Base-by-base conservation (phyloP, 2,797 vertebrate genomes). In the Hypotaenidia philippensis region DNA sequence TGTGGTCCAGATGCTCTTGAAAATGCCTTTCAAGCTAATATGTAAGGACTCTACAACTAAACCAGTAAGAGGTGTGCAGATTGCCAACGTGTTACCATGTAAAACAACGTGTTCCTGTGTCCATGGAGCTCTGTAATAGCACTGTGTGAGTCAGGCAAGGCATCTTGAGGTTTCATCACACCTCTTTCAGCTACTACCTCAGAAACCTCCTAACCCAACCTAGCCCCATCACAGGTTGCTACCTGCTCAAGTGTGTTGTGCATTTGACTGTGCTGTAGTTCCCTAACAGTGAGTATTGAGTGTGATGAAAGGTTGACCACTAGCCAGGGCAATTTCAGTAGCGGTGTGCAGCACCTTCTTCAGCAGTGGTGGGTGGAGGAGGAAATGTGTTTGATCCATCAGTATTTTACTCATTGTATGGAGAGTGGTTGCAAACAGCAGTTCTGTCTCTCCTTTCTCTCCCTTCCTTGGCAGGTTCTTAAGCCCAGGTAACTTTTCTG, bases 361-460 rank as follows among this genome's bases (percentile, higher is more conserved):
- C 44, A 20, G 74, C 0, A 0, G 21, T 34, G 36, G 23, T 72
- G 27, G 21, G 3, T 32, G 41, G 22, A 23, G 66, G 47, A 44
- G 13, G 23, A 68, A 20, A 27, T 44, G 13, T 45, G 31, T 52
- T 31, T 5, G 13, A 9, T n/a, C 21, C 16, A 6, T 52, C 10
- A 10, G 14, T 36, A 0, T 0, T 45, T 31, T 32, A 10, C 4
- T 2, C 5, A 0, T 25, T 16, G 12, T 56, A 0, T 68, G 36
- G 36, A 70, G 41, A 49, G 53, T 29, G 18, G n/a, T 49, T 74
- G 41, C 32, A 86, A 75, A n/a, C 41, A 2, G 2, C 70, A 53
- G 3, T 40, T 44, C 11, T 10, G 20, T 56, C 19, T 14, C 1
- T 1, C 5, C 5, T 66, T 83, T 52, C 15, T 66, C 17, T 94